Conservation (phyloP, 2,888 invertebrate species). For the Rhabditoides inermis region DNA sequence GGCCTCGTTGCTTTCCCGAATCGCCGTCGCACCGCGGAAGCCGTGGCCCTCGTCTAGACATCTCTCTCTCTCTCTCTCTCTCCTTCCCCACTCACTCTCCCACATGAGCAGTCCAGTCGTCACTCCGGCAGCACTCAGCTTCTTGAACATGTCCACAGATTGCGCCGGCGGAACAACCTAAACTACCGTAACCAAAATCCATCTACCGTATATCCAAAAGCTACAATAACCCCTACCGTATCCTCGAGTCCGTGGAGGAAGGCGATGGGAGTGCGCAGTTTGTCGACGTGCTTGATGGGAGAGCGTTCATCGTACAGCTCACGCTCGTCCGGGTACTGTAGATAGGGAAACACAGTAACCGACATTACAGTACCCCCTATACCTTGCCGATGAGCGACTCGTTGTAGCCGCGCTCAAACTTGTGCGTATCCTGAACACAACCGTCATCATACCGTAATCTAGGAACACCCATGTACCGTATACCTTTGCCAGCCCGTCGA, state of each 20-base stretch:
- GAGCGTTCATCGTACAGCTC: conserved; percentile 44
- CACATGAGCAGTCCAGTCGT: conserved; percentile 54
- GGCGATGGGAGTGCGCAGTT: conserved; percentile 53
- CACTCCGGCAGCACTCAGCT: conserved; percentile 52
- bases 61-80: neutral
- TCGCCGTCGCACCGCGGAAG: conserved; percentile 54
- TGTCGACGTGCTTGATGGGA: conserved; percentile 53
- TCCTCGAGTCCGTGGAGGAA: conserved; percentile 55
- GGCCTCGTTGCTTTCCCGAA: conserved; percentile 53
- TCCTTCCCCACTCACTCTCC: conserved; percentile 45
- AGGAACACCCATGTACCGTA: neutral
- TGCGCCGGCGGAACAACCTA: conserved; percentile 51
- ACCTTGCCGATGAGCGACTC: conserved; percentile 52
- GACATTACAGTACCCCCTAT: too few species aligned
- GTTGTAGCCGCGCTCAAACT: conserved; percentile 55
- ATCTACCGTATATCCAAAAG: neutral
- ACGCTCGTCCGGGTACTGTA: conserved; percentile 30
- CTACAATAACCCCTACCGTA: conserved; percentile 35
- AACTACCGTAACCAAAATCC: neutral
- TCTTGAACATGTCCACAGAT: conserved; percentile 54
- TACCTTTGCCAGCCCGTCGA: conserved; percentile 47
- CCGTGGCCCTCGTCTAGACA: conserved; percentile 56
- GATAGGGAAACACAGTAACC: too few species aligned
- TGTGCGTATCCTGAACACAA: conserved; percentile 53
- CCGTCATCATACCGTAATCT: neutral